Base-by-base conservation (phyloP, 2,888 invertebrate genomes). In the Neoscelio sp. region DNA sequence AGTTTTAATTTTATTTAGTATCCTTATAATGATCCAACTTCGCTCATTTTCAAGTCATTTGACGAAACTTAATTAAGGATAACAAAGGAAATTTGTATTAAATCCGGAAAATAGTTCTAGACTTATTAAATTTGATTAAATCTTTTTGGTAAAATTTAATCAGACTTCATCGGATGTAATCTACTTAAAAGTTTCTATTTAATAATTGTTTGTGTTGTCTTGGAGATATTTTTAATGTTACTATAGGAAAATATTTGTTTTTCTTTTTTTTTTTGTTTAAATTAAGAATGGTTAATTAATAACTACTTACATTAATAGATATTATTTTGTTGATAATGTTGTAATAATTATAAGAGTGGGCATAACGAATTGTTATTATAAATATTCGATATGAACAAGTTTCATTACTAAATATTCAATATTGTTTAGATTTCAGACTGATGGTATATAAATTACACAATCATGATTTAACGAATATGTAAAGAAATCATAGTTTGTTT, bases 91-190 rank as follows among this genome's bases (percentile, higher is more conserved):
- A 64, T 38, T 28, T 12, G 17, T 12, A 28, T 35, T 18, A 40
- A 40, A 50, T 26, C 10, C 8, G 40, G 26, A 15, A 62, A 65
- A 65, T 42, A 42, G 52, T 65, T 52, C 15, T n/a, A 18, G 52
- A 38, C 50, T 50, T 17, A 64, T 64, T 64, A 50, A 42, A 65
- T 18, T n/a, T 52, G 52, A 52, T 65, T 65, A 52, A 50, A 65
- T 65, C 52, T 65, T 50, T 65, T 50, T 42, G 52, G 26, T 15
- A 12, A 40, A 52, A 64, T 64, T 65, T 65, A 40, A 65, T 52
- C 65, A 30, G 42, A 65, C 20, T 52, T 52, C 40, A 52, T 65
- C 26, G 13, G 65, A 20, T 65, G 28, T 38, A 40, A 65, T 52
- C 65, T 42, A 52, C 65, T 65, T 65, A 65, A 48, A 42, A 65